Evolutionary conservation across 2,113 vertebrate species (phyloP), one percentile per base, ranked within the genome.

Genomic region (Oxyura jamaicensis): DNA sequence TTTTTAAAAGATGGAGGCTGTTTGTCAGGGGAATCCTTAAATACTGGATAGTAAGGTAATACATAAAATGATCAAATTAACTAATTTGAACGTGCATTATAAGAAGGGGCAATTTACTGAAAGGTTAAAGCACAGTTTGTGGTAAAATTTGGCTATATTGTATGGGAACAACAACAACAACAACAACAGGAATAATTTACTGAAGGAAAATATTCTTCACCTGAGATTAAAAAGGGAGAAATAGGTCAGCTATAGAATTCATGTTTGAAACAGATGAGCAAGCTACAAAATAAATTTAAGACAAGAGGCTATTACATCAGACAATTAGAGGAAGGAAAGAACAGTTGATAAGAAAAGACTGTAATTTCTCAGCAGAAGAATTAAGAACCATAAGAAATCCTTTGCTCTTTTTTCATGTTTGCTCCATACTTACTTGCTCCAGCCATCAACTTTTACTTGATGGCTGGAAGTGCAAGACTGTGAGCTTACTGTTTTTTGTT

Each of bases 241-340:
- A 72, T 93, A 86, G 90, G 86, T 93, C 88, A 93, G 44, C 66
- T 93, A 48, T 65, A 92, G 83, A 84, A 31, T 46, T 48, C 55
- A 69, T 42, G 55, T 81, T 88, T 93, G 93, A 94, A 84, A 52
- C n/a, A 83, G 48, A 92, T 59, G 73, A 93, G n/a, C n/a, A n/a
- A n/a, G 50, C 44, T 55, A 44, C 50, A 67, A 84, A 95, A 86
- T 50, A 91, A 85, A 94, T 77, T 60, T 87, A 91, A 89, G 76
- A 86, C 53, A 68, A 93, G 44, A 86, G 58, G n/a, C n/a, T 46
- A 8, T 48, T 72, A 74, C 59, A 62, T 35, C 53, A 90, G 76
- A 84, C 77, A 93, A 67, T 95, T 86, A 90, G n/a, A 94, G 86
- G 73, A 90, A 92, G 76, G 41, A 91, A 88, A 63, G 31, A 62